A percentile compares a stretch with the other conserved stretches of the same genome.
phyloP scores from a whole-genome alignment of 1,140 invertebrate species.

The Arctopsyche grandis region DNA sequence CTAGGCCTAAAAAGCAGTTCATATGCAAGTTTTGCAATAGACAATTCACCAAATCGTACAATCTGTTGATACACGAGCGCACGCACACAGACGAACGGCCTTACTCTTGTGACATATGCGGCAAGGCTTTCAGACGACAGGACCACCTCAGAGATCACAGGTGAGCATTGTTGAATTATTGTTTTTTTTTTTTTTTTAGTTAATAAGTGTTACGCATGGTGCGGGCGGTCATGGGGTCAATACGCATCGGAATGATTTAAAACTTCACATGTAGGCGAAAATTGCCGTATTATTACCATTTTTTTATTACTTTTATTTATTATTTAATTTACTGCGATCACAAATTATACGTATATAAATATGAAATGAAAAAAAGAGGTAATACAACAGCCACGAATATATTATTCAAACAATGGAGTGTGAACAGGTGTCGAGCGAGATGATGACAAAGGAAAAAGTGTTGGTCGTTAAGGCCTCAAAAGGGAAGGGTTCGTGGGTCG shows the following conservation, averaged over 20 bases:
- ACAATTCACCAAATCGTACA: conserved; percentile 98
- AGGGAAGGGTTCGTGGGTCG: conserved; percentile 27
- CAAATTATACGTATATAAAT: background rate
- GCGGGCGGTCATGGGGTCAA: too few relatives aligned
- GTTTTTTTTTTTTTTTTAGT: background rate
- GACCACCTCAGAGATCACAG: conserved; percentile 96
- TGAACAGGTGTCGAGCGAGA: conserved; percentile 28
- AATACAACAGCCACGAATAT: conserved; percentile 1
- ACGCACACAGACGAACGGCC: conserved; percentile 98
- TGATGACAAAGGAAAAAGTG: conserved; percentile 27
- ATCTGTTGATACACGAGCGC: conserved; percentile 95
- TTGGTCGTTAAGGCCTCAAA: conserved; percentile 23
- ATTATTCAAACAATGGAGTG: conserved; percentile 25
- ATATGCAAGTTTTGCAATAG: conserved; percentile 98
- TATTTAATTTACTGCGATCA: too few relatives aligned
- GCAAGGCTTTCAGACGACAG: conserved; percentile 95
- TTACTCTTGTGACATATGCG: conserved; percentile 97
- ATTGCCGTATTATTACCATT: too few relatives aligned
- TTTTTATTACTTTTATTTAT: too few relatives aligned
- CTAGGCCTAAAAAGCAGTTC: conserved; percentile 93
- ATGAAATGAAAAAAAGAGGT: background rate
- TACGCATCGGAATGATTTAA: too few relatives aligned
- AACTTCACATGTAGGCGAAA: too few relatives aligned
- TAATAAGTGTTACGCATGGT: too few relatives aligned
- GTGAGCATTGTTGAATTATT: conserved; percentile 61